Percentiles rank a stretch among this genome's conserved stretches.
phyloP scores from a whole-genome alignment of 2,797 vertebrate genomes.

The Luscinia megarhynchos region DNA sequence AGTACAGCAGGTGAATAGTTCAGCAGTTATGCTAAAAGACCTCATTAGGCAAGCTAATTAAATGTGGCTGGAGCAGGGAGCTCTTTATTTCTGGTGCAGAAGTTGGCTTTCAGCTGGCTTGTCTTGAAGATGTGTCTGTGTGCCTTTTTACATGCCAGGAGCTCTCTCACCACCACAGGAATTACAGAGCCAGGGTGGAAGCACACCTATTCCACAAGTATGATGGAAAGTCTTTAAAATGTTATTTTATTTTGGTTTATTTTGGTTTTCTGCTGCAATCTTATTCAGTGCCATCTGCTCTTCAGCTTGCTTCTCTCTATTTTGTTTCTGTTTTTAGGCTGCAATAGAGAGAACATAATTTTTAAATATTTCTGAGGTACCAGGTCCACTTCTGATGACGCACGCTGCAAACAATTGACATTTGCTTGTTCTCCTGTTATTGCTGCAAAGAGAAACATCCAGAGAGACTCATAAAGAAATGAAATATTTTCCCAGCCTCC shows the following conservation, averaged over 20 bases:
- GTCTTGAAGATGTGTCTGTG: neutral
- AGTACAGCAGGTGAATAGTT: slow-evolving; percentile 21
- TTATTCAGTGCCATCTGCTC: neutral
- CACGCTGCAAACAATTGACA: neutral
- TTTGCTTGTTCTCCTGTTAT: neutral
- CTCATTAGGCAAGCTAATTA: slow-evolving; percentile 18
- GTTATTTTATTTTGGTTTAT: neutral
- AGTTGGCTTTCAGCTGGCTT: slow-evolving; percentile 10
- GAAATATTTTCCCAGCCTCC: neutral
- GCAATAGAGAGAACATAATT: neutral
- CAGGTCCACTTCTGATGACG: neutral
- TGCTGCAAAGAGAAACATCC: neutral
- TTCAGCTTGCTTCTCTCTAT: neutral
- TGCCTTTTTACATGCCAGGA: neutral
- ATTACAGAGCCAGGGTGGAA: neutral
- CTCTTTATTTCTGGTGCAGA: neutral
- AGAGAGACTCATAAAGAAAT: neutral
- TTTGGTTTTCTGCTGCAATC: neutral
- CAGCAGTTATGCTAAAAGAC: slow-evolving; percentile 30
- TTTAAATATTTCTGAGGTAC: neutral
- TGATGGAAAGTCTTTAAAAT: neutral
- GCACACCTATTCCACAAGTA: neutral
- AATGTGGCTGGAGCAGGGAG: slow-evolving; percentile 1
- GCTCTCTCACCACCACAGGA: neutral
- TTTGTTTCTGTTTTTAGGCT: neutral